Evolutionary conservation across 2,113 vertebrate species (phyloP).

Genomic region (Callaeas wilsoni): DNA sequence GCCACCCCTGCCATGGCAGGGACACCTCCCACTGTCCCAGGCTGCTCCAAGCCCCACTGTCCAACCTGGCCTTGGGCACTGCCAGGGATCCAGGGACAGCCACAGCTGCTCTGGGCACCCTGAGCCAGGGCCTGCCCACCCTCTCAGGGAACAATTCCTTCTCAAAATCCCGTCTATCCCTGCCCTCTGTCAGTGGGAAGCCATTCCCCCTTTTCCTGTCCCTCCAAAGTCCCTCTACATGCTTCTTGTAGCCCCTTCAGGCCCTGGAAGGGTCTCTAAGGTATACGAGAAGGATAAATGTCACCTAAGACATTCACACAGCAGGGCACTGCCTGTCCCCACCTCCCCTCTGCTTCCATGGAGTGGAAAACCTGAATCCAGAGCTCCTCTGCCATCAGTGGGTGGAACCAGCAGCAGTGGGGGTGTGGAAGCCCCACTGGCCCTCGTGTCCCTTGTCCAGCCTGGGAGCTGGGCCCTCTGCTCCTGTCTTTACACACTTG

Average conservation of each 20-base stretch:
- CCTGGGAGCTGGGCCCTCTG: neutral
- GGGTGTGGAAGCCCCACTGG: neutral
- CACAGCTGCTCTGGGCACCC: neutral
- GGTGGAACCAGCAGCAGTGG: neutral
- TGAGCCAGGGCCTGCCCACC: neutral
- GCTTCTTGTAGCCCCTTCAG: neutral
- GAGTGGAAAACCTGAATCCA: neutral
- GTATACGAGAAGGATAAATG: neutral
- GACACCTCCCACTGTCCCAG: neutral
- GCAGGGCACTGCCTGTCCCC: neutral
- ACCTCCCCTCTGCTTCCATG: neutral
- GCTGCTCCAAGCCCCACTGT: neutral
- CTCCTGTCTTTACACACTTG: neutral
- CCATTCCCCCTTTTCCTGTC: neutral
- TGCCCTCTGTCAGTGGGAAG: neutral
- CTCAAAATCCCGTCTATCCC: accelerated
- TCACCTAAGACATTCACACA: neutral
- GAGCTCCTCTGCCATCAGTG: neutral
- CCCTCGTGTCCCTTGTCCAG: neutral
- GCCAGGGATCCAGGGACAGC: neutral
- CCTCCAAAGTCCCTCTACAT: neutral
- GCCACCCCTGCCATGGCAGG: neutral
- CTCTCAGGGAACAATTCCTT: neutral
- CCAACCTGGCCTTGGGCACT: neutral
- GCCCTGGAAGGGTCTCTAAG: neutral